These are phyloP conservation scores for Malacoraja senta DNA, from an alignment of 2,797 vertebrate species.

Conservation along the genomic window DNA sequence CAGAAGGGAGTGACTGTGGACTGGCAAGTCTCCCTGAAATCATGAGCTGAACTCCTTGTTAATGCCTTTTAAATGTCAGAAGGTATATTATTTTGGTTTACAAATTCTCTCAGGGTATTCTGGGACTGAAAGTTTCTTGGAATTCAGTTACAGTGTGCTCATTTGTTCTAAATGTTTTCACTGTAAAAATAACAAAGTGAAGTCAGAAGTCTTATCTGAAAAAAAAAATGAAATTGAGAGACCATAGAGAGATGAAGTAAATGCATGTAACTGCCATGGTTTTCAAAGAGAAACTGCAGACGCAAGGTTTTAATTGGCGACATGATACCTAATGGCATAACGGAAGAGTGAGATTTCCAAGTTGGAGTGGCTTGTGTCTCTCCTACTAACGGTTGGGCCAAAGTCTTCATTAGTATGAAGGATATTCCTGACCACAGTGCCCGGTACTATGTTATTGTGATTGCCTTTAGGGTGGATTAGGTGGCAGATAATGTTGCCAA, in stretches of 20 bases:
- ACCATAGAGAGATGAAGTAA: neutral
- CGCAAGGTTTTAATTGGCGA: neutral
- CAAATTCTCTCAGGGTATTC: neutral
- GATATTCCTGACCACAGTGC: neutral
- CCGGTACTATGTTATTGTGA: neutral
- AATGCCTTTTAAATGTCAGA: conserved; percentile 24
- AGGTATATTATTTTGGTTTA: conserved; percentile 11
- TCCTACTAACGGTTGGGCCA: neutral
- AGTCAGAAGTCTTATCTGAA: neutral
- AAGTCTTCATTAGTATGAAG: neutral
- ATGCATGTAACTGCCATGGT: neutral
- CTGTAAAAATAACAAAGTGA: neutral
- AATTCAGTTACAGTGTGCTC: conserved; percentile 13
- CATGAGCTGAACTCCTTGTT: neutral
- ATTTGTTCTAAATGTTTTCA: neutral
- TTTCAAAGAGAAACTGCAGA: neutral
- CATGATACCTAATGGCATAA: neutral
- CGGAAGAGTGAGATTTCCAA: neutral
- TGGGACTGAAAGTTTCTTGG: conserved; percentile 2
- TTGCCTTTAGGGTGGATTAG: neutral
- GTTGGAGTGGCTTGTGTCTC: neutral
- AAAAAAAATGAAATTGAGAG: neutral
- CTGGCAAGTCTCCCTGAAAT: neutral
- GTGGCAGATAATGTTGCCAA: neutral
- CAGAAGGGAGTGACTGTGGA: neutral